Base-by-base conservation (phyloP, 2,113 vertebrate genomes). In the Corythoichthys intestinalis region DNA sequence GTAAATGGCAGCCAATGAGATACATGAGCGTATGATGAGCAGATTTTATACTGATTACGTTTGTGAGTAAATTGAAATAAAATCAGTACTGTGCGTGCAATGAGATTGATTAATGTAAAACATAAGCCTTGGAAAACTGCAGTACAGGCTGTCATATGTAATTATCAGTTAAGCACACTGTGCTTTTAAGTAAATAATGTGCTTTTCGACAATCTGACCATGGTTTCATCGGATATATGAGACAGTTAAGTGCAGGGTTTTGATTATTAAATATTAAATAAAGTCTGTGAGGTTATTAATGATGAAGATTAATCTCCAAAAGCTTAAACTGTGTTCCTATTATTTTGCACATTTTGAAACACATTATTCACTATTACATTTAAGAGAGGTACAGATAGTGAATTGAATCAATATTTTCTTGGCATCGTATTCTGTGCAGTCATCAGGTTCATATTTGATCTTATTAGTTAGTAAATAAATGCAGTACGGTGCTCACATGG, bases 141-240 rank as follows among this genome's bases (percentile, higher is more conserved):
- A 13, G 14, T 50, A 50, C 12, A 50, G 12, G 2, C 4, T 50
- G 14, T 50, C 5, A 17, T 38, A 60, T 15, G 6, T 60, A 60
- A 60, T 60, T 17, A 60, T 39, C 58, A 39, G 37, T 10, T 60
- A 60, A 60, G 58, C 58, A 60, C 58, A 60, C 13, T 38, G n/a
- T 44, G 38, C 59, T 41, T n/a, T 56, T 41, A 61, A 44, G 59
- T 10, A 41, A 38, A 61, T 61, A 41, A 61, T 44, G 59, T 41
- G 38, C 38, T 61, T 61, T 61, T 41, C 0, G 15, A n/a, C 41
- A 8, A 41, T 39, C 59, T 1, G 17, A 61, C 17, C 37, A 41
- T n/a, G 37, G 37, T 17, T 41, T 20, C 38, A 28, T 56, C 20
- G n/a, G 53, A 56, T 53, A n/a, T 53, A n/a, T 28, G 11, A 56